Evolutionary conservation across 2,113 vertebrate genomes (phyloP).

Genomic region (Crotophaga sulcirostris): DNA sequence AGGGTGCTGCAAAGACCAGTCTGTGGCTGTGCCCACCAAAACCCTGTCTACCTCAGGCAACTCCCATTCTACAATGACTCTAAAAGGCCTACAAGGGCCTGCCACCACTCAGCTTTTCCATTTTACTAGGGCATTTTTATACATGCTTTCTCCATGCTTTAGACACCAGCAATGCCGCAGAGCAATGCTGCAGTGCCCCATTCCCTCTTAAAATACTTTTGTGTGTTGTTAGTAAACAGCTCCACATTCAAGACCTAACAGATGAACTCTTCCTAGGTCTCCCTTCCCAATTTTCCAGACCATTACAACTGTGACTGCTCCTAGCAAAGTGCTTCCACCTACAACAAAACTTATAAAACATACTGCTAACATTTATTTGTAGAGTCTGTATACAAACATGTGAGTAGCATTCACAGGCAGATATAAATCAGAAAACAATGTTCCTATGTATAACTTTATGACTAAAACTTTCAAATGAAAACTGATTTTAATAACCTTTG

Average conservation of each 20-base stretch:
- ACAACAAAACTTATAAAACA: slow-evolving; percentile 9
- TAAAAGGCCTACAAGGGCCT: background rate
- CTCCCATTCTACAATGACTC: background rate
- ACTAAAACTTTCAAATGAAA: background rate
- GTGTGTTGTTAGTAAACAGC: slow-evolving; percentile 15
- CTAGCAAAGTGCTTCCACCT: slow-evolving; percentile 13
- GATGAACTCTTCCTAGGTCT: background rate
- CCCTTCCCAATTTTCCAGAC: background rate
- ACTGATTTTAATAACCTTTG: background rate
- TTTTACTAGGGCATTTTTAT: background rate
- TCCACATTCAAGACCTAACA: background rate
- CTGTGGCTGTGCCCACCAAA: background rate
- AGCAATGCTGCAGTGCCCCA: background rate
- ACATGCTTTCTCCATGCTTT: background rate
- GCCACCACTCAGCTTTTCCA: background rate
- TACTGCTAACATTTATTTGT: slow-evolving; percentile 28
- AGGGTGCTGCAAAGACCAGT: background rate
- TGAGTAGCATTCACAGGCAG: background rate
- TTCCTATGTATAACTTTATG: background rate
- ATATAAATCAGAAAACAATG: slow-evolving; percentile 26
- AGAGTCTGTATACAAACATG: slow-evolving; percentile 30
- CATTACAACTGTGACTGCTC: background rate
- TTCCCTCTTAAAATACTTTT: slow-evolving; percentile 18
- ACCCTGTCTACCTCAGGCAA: background rate
- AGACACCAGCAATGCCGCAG: background rate